Evolutionary conservation across 2,888 invertebrate genomes (phyloP).

Genomic region (Spilarctia lutea): DNA sequence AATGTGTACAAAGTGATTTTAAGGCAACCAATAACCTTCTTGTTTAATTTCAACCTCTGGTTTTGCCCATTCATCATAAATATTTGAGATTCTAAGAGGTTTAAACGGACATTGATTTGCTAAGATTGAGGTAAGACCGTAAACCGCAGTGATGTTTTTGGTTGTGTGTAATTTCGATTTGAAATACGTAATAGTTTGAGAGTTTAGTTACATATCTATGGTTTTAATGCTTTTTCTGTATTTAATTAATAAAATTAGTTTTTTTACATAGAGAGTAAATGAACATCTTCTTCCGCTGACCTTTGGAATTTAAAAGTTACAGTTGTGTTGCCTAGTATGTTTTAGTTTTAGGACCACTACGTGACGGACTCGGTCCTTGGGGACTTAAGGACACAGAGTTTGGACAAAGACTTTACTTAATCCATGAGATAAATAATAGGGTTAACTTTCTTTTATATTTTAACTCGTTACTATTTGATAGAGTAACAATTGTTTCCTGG

Average conservation of each 20-base stretch:
- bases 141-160: not conserved
- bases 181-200: not conserved
- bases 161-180: not conserved
- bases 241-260: not conserved
- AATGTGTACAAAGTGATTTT: no score
- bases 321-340: not conserved
- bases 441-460: slow-evolving; percentile 1
- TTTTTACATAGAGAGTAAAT: no score
- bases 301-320: no score
- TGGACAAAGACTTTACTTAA: slow-evolving; percentile 14
- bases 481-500: no score
- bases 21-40: not conserved
- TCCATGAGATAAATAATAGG: not conserved
- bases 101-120: not conserved
- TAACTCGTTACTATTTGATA: no score
- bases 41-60: not conserved
- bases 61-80: not conserved
- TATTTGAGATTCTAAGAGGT: not conserved
- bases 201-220: not conserved
- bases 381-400: slow-evolving; percentile 11
- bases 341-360: not conserved
- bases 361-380: not conserved
- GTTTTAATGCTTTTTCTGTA: not conserved
- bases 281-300: no score
- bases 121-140: not conserved